Base-by-base conservation (phyloP, 2,888 invertebrate species). In the Lacanobia oleracea region DNA sequence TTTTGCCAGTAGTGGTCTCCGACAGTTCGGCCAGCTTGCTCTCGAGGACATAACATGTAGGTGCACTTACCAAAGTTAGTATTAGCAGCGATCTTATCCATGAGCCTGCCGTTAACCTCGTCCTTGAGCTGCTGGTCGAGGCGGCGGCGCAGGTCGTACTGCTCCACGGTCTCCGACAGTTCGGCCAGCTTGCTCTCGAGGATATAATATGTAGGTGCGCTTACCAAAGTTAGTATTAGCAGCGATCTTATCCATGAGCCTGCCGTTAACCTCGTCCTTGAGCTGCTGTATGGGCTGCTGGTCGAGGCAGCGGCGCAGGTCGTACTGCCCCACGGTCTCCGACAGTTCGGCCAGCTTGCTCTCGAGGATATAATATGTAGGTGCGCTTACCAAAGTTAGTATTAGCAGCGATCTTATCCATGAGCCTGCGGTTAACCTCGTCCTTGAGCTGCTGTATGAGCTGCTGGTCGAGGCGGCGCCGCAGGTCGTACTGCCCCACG, bases 151-250 rank as follows among this genome's bases (percentile, higher is more conserved):
- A 97, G 94, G 89, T 98, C 98, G 87, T 98, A 98, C 76, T 97
- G 97, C 0, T 98, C 98, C 5, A 98, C 97, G 0, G 97, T 97
- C 69, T 97, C 97, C 0, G 98, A 98, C 43, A 98, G 92, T 88
- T 98, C 98, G 0, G 98, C 98, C 23, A 98, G 91, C 79, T 97
- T 97, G 6, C 97, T 96, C 92, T 98, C 98, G 65, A 98, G 95
- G 63, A 97, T n/a, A n/a, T n/a, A 33, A 33, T 2, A 33, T 3
- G 33, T 33, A 2, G 33, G 33, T 33, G 53, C n/a, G 43, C 77
- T 79, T 69, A 90, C 91, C 88, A 73, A 84, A 82, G 18, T 83
- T 56, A 10, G 79, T 72, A 23, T 74, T 84, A 2, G 88, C 75
- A 3, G 87, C 85, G 4, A 93, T 91, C 60, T 91, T 90, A 2